These are phyloP conservation scores for Cyprinodon brontotheroides DNA, from an alignment of 2,113 vertebrate genomes.

Conservation along the genomic window DNA sequence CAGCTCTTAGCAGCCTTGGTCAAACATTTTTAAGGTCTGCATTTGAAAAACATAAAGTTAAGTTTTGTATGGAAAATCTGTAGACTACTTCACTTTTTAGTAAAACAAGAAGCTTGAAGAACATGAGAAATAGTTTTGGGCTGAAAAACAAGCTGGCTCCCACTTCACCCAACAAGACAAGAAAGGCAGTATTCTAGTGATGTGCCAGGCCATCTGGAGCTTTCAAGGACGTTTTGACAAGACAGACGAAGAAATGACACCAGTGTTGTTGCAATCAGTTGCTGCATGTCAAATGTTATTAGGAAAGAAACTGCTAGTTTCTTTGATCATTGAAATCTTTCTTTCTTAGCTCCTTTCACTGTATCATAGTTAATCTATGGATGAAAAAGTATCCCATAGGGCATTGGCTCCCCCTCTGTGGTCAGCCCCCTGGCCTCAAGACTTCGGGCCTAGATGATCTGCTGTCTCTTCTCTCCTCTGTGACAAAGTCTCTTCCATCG, in stretches of 20 bases:
- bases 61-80: background rate
- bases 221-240: conserved; percentile 18
- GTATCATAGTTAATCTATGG: background rate
- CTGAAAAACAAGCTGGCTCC: background rate
- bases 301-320: background rate
- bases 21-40: background rate
- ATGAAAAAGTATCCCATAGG: background rate
- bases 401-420: background rate
- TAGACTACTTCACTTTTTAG: background rate
- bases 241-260: background rate
- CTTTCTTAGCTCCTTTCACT: background rate
- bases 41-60: too few species aligned
- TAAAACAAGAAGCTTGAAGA: background rate
- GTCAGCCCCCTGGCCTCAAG: conserved; percentile 32
- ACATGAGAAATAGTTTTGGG: background rate
- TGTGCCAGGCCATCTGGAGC: background rate
- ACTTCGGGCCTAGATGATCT: conserved; percentile 44
- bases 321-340: background rate
- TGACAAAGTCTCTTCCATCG: conserved; percentile 66
- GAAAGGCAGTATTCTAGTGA: background rate
- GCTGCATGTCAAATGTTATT: background rate
- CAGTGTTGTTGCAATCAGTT: conserved; percentile 1
- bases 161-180: conserved; percentile 5
- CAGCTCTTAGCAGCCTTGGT: background rate
- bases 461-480: conserved; percentile 50